Conservation (phyloP, 2,888 invertebrate genomes). For the Horisme vitalbata region DNA sequence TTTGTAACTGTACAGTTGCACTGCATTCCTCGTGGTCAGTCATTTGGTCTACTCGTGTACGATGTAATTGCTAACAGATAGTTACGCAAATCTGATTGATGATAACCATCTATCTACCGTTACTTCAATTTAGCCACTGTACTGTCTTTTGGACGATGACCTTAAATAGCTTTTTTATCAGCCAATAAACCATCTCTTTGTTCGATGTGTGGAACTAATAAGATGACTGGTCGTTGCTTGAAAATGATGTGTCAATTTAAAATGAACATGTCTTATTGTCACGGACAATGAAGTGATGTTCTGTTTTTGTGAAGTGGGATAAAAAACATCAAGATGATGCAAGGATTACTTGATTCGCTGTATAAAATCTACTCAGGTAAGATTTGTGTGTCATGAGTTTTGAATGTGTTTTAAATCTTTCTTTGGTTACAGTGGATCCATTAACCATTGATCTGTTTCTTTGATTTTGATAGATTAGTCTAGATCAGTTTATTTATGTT, state of each 20-base stretch:
- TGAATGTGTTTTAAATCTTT: background rate
- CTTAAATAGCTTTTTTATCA: conserved; percentile 43
- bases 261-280: conserved; percentile 60
- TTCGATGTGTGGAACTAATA: conserved; percentile 47
- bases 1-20: conserved; percentile 52
- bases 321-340: conserved; percentile 70
- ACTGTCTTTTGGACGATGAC: conserved; percentile 63
- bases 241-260: conserved; percentile 40
- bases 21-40: conserved; percentile 59
- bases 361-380: conserved; percentile 77
- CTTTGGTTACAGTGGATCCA: too few relatives aligned
- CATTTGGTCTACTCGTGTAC: conserved; percentile 42
- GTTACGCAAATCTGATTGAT: conserved; percentile 81
- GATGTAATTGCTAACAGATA: conserved; percentile 73
- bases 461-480: conserved; percentile 7
- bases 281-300: conserved; percentile 54
- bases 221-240: conserved; percentile 45
- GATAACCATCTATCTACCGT: conserved; percentile 77
- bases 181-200: conserved; percentile 39
- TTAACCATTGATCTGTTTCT: conserved; percentile 3
- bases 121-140: conserved; percentile 78
- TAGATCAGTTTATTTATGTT: background rate
- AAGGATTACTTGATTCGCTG: conserved; percentile 75
- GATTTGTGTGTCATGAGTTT: conserved; percentile 23
- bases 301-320: conserved; percentile 47